Evolutionary conservation across 2,797 vertebrate genomes (phyloP).

Genomic region (Pygocentrus nattereri): DNA sequence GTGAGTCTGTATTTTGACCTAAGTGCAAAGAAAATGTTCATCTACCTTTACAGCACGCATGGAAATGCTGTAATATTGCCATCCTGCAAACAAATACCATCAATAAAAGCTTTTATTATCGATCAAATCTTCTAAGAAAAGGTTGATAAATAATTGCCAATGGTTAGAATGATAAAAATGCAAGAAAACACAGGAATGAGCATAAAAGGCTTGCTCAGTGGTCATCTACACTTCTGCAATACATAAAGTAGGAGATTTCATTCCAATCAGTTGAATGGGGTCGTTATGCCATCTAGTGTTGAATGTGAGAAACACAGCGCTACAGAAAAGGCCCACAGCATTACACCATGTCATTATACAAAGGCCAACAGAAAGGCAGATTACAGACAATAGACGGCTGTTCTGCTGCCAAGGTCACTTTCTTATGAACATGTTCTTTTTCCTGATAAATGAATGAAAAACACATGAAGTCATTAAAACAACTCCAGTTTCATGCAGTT

Average conservation of each 20-base stretch:
- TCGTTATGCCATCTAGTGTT: conserved; percentile 22
- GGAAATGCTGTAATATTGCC: neutral
- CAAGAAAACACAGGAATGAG: neutral
- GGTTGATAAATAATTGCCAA: too few relatives aligned
- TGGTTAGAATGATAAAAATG: neutral
- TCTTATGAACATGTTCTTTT: too few relatives aligned
- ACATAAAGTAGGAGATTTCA: neutral
- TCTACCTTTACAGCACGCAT: neutral
- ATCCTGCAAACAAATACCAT: neutral
- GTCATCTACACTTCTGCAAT: neutral
- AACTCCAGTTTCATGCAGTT: too few relatives aligned
- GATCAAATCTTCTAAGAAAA: too few relatives aligned
- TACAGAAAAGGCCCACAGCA: too few relatives aligned
- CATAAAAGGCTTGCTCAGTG: neutral
- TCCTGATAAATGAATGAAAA: too few relatives aligned
- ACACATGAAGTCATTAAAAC: too few relatives aligned
- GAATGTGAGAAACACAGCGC: too few relatives aligned
- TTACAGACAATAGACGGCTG: too few relatives aligned
- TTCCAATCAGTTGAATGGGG: neutral
- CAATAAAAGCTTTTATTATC: neutral
- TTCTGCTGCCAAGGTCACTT: too few relatives aligned
- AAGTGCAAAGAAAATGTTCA: neutral
- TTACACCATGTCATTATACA: too few relatives aligned
- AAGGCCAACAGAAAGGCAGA: too few relatives aligned
- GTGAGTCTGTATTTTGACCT: neutral